Conservation (phyloP, 2,888 invertebrate genomes). For the Sarcophaga carnaria region DNA sequence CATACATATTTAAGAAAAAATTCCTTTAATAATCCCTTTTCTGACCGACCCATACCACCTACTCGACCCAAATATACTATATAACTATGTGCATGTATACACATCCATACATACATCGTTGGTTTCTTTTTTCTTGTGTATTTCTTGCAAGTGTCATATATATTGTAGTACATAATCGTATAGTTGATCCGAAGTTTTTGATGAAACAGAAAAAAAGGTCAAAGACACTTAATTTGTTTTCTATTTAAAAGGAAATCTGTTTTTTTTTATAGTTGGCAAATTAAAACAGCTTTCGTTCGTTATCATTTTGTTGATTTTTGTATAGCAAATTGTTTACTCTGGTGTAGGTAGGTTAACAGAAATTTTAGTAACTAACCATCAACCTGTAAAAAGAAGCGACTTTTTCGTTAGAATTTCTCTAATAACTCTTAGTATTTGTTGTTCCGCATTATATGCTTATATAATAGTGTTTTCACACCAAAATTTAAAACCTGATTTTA, state of each 20-base stretch:
- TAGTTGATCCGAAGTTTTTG: background rate
- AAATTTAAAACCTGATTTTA: no score
- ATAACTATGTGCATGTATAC: no score
- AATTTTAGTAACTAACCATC: background rate
- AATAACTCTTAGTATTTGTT: no score
- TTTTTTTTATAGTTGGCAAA: background rate
- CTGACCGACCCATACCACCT: constrained; percentile 43
- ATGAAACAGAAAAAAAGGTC: background rate
- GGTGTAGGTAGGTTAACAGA: constrained; percentile 28
- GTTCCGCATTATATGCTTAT: no score
- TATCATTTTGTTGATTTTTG: no score
- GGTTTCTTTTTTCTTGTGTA: background rate
- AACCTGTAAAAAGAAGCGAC: no score
- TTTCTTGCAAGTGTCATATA: background rate
- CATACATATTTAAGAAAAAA: background rate
- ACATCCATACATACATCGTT: background rate
- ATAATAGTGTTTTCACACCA: no score
- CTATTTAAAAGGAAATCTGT: background rate
- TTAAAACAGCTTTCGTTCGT: background rate
- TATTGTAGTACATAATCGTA: background rate
- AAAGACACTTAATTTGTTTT: background rate
- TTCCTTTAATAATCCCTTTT: constrained; percentile 7
- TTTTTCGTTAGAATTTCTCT: no score
- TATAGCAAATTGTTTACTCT: background rate
- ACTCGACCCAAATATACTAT: constrained; percentile 61